These are phyloP conservation scores for Mormoops blainvillei DNA, from an alignment of 2,113 vertebrate species.

Conservation along the genomic window DNA sequence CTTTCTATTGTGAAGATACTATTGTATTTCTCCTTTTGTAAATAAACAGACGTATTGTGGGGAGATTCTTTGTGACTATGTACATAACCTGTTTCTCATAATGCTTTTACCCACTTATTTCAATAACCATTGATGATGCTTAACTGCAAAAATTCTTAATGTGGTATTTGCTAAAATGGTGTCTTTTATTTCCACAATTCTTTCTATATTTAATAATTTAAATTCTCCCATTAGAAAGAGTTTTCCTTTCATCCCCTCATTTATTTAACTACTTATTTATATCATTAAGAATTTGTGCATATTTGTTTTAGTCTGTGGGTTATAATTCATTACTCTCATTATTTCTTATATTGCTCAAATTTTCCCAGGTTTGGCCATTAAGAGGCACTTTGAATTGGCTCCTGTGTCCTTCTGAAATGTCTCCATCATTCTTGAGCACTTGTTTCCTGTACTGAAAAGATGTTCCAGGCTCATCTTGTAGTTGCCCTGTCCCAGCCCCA, in stretches of 20 bases:
- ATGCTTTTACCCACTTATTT: not conserved
- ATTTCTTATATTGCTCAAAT: not conserved
- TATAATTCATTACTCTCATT: not conserved
- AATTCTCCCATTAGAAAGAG: not conserved
- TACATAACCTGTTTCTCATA: not conserved
- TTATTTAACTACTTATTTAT: not conserved
- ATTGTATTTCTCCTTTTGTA: not conserved
- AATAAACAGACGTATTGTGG: not conserved
- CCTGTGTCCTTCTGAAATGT: not conserved
- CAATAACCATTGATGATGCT: not conserved
- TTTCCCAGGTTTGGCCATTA: not conserved
- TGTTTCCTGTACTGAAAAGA: not conserved
- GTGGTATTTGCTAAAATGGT: not conserved
- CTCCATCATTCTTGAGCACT: not conserved
- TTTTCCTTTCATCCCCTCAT: not conserved
- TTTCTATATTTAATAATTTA: not conserved
- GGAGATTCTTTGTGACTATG: not conserved
- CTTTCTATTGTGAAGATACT: not conserved
- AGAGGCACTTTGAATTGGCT: not conserved
- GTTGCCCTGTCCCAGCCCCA: not conserved
- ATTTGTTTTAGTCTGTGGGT: not conserved
- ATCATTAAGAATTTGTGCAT: not conserved
- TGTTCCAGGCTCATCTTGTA: not conserved
- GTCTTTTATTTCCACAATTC: not conserved
- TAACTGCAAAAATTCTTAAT: not conserved